Evolutionary conservation across 2,888 invertebrate species (phyloP).

Genomic region (Lasioglossum pauxillum): DNA sequence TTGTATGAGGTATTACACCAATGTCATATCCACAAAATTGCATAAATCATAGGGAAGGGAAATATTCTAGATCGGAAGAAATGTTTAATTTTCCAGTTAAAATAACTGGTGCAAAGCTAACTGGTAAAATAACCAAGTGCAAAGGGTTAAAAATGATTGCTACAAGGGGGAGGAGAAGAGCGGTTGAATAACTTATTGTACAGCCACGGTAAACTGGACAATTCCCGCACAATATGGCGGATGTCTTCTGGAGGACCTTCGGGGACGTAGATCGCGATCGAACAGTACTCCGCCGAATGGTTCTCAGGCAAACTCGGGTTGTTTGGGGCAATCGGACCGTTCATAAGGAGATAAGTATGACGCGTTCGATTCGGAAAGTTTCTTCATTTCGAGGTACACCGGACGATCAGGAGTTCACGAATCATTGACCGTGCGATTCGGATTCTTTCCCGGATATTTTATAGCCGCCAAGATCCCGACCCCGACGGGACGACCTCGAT

Average conservation of each 20-base stretch:
- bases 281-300: constrained; percentile 38
- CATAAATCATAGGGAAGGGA: no score
- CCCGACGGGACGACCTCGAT: constrained; percentile 40
- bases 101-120: no score
- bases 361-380: constrained; percentile 65
- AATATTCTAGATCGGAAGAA: no score
- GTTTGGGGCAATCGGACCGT: constrained; percentile 55
- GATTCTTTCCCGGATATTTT: constrained; percentile 57
- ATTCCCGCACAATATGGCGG: neutral
- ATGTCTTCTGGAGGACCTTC: neutral
- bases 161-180: neutral
- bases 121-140: no score
- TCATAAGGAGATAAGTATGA: constrained; percentile 55
- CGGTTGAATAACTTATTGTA: neutral
- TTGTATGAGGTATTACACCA: no score
- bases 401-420: constrained; percentile 62
- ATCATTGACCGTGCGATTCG: constrained; percentile 61
- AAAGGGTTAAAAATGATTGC: neutral
- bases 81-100: no score
- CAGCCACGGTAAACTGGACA: neutral
- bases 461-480: constrained; percentile 35
- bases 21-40: no score
- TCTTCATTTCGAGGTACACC: constrained; percentile 62
- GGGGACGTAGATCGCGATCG: constrained; percentile 16
- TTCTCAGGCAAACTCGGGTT: constrained; percentile 40